Base-by-base conservation (phyloP, 2,113 vertebrate species). In the Dipodomys spectabilis region DNA sequence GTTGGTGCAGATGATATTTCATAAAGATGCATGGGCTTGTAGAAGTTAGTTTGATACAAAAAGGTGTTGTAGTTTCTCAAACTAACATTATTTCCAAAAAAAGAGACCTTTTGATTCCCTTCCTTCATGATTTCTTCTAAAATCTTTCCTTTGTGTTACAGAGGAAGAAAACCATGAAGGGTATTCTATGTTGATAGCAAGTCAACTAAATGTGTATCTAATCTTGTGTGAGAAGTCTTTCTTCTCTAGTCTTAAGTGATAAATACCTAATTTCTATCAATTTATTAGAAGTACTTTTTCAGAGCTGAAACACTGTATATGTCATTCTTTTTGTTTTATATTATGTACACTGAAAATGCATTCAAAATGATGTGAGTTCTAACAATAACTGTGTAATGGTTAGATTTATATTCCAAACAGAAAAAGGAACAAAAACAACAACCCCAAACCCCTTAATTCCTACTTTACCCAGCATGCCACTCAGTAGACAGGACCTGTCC, bases 251-350 rank as follows among this genome's bases (percentile, higher is more conserved):
- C 23, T 60, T 73, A 68, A 35, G 27, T 62, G 30, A 49, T 10
- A 73, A 79, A 80, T 68, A 32, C 0, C 25, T 60, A 45, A 65
- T 90, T 82, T 67, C 25, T 64, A 44, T 78, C 2, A 53, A 44
- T 39, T 87, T 82, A 65, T 80, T 87, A 16, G 32, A 87, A 87
- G 2, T 79, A 49, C 88, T 11, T 53, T 84, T 35, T 94, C 62
- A 75, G 32, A 75, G 74, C 45, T 20, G 62, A 74, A 89, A 68
- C 5, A 67, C 22, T 44, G 1, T 68, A 30, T 0, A 53, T 11
- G 3, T 16, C 18, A n/a, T 82, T 86, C 22, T 2, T 79, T 81
- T 92, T 13, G 44, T 96, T 80, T 28, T 44, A 65, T 49, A 25
- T 83, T 35, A 77, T 44, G 23, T 53, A 2, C 32, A 86, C 30